Base-by-base conservation (phyloP, 2,888 invertebrate species). In the Piscicola geometra region DNA sequence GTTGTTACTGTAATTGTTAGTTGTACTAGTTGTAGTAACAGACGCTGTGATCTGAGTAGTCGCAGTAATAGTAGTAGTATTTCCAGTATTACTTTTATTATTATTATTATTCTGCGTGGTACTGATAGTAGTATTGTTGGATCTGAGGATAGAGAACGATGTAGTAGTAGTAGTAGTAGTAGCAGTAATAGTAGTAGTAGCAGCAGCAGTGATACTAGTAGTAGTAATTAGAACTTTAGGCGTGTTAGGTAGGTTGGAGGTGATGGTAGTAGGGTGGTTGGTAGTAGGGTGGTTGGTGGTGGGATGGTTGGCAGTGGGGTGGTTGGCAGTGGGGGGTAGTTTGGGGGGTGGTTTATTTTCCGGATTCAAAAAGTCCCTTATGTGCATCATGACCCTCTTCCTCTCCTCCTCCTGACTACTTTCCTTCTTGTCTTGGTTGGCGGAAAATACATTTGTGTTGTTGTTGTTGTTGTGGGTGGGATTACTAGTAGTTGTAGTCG, bases 331-430 rank as follows among this genome's bases (percentile, higher is more conserved):
- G 52, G 25, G 3, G 28, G 60, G 36, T 28, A 73, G 73, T 64
- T 77, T 77, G 15, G 69, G 76, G 33, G 77, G 75, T 25, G 77
- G 77, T 75, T 77, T 77, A 71, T 77, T 77, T 47, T 77, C 77
- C 18, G 79, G 79, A 67, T 83, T 84, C 36, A 85, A 80, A 79
- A 84, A 84, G 78, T 80, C 83, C 78, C 82, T 82, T 2, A 83
- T 81, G 76, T 83, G 83, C 32, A 82, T 81, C 52, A 85, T 79
- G 41, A 83, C 78, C 33, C 83, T 84, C 76, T 81, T 81, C 32
- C 85, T 80, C 77, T 84, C 82, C 76, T 82, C 81, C 15, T 81
- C 83, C 60, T 83, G 82, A 76, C 81, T 81, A 12, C 80, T 81
- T 74, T 79, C 79, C 72, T 80, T 41, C n/a, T 64, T 64, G 21